Evolutionary conservation across 2,888 invertebrate species (phyloP).

Genomic region (Machimus atricapillus): DNA sequence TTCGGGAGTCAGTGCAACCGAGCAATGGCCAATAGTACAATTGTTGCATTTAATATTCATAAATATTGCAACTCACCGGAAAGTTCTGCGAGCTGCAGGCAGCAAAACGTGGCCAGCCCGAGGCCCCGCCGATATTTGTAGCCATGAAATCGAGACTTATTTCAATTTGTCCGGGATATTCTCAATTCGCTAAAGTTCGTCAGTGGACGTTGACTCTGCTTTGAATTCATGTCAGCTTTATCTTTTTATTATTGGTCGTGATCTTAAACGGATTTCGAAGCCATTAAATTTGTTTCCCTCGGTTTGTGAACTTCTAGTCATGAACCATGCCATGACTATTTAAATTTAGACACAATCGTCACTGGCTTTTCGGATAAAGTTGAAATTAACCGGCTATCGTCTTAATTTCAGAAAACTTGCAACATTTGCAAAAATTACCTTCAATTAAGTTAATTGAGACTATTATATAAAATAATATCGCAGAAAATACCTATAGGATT

Average conservation of each 20-base stretch:
- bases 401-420: too few relatives aligned
- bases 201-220: neutral
- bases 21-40: constrained; percentile 18
- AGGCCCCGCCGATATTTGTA: constrained; percentile 3
- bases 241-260: constrained; percentile 36
- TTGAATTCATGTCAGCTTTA: constrained; percentile 26
- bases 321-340: neutral
- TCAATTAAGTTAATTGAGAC: too few relatives aligned
- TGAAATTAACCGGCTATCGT: too few relatives aligned
- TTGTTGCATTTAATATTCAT: constrained; percentile 42
- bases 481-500: too few relatives aligned
- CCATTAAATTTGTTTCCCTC: constrained; percentile 24
- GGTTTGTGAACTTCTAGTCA: neutral
- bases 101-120: neutral
- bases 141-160: constrained; percentile 31
- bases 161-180: constrained; percentile 27
- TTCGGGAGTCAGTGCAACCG: constrained; percentile 21
- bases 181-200: constrained; percentile 11
- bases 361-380: neutral
- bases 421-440: too few relatives aligned
- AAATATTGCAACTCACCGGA: constrained; percentile 30
- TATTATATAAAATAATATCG: too few relatives aligned
- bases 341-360: constrained; percentile 11
- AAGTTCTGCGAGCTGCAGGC: neutral
- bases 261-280: neutral